Conservation (phyloP, 2,888 invertebrate genomes). For the Hedya salicella region DNA sequence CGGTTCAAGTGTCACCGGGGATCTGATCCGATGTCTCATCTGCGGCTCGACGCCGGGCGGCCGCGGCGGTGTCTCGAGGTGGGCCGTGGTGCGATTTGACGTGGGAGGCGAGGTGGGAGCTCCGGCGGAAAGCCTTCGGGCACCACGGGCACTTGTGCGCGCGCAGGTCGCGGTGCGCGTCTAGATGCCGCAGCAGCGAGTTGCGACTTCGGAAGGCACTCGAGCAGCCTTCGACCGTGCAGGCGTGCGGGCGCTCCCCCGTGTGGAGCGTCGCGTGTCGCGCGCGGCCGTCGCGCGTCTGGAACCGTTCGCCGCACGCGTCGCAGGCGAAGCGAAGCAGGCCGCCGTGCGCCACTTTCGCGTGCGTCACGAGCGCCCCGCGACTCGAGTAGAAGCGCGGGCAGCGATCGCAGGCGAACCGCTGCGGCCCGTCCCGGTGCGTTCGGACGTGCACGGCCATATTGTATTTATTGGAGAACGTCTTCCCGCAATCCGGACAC, state of each 20-base stretch:
- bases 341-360: conserved; percentile 60
- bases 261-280: conserved; percentile 75
- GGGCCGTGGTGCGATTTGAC: conserved; percentile 62
- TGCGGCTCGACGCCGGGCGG: neutral
- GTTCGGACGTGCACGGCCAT: conserved; percentile 78
- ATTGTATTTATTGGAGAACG: conserved; percentile 79
- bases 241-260: conserved; percentile 74
- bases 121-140: conserved; percentile 66
- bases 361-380: conserved; percentile 64
- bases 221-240: conserved; percentile 65
- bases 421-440: conserved; percentile 54
- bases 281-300: conserved; percentile 60
- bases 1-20: neutral
- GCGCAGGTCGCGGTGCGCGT: conserved; percentile 65
- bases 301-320: conserved; percentile 65
- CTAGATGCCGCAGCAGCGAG: conserved; percentile 64
- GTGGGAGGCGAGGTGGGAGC: conserved; percentile 71
- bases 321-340: conserved; percentile 62
- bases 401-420: conserved; percentile 61
- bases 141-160: conserved; percentile 71
- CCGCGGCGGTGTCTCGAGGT: neutral
- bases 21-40: neutral
- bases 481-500: conserved; percentile 79
- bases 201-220: conserved; percentile 65
- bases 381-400: conserved; percentile 63